Percentiles rank a stretch among this genome's conserved stretches.
Conservation (phyloP, 2,888 invertebrate genomes). For the Caenorhabditis drosophilae region DNA sequence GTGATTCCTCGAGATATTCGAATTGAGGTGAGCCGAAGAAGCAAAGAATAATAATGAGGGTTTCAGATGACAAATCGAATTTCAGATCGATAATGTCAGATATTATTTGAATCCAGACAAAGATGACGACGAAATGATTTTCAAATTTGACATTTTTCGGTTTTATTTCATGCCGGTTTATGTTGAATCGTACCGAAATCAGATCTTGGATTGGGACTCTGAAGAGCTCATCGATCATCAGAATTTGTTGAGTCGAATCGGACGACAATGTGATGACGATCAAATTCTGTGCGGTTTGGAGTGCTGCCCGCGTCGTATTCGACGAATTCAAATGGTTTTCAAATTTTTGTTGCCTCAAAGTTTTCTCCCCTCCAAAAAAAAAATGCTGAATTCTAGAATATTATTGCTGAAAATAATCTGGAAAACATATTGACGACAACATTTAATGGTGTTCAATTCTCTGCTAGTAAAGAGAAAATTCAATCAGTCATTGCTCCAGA, state of each 20-base stretch:
- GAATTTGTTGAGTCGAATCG: neutral
- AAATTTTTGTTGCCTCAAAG: neutral
- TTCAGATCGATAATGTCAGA: neutral
- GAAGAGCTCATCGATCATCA: neutral
- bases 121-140: neutral
- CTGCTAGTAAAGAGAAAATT: no score
- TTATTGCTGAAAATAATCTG: no score
- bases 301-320: neutral
- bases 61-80: no score
- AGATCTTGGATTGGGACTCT: neutral
- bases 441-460: neutral
- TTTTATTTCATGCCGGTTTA: neutral
- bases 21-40: no score
- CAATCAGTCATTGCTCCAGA: no score
- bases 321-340: neutral
- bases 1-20: neutral
- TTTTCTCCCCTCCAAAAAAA: no score
- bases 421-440: no score
- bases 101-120: neutral
- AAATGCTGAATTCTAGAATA: neutral
- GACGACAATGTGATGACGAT: conserved; percentile 1
- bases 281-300: conserved; percentile 2
- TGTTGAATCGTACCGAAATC: neutral
- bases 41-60: no score
- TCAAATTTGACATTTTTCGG: neutral